These are phyloP conservation scores for Champsocephalus esox DNA, from an alignment of 2,797 vertebrate genomes.

Conservation along the genomic window DNA sequence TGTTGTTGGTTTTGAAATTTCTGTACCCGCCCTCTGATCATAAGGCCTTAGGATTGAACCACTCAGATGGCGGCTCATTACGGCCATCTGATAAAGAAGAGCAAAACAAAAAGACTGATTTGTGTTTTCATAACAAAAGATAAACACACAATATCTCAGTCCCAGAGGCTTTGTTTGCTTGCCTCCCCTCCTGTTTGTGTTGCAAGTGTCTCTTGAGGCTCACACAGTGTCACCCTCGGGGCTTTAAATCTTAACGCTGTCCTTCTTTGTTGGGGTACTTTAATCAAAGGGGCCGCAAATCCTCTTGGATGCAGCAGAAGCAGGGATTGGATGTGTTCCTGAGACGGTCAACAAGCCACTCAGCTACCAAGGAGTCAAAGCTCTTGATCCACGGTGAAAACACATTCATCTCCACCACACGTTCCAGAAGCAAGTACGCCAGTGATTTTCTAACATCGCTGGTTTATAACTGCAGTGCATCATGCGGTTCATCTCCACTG, in stretches of 20 bases:
- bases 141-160: conserved; percentile 62
- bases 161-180: conserved; percentile 65
- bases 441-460: background rate
- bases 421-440: background rate
- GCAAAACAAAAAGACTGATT: conserved; percentile 54
- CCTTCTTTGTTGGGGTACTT: conserved; percentile 45
- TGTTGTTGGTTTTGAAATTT: conserved; percentile 67
- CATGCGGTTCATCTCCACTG: background rate
- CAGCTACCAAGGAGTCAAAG: conserved; percentile 31
- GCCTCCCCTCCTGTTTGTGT: conserved; percentile 31
- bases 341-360: conserved; percentile 59
- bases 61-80: conserved; percentile 62
- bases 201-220: conserved; percentile 60
- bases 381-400: conserved; percentile 44
- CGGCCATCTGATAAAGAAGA: conserved; percentile 60
- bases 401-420: background rate
- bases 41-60: conserved; percentile 38
- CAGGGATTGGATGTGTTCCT: conserved; percentile 48
- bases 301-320: conserved; percentile 55
- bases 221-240: conserved; percentile 38
- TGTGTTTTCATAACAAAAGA: conserved; percentile 67
- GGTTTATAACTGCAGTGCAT: background rate
- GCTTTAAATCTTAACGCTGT: conserved; percentile 48
- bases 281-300: conserved; percentile 56
- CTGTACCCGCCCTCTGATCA: conserved; percentile 52